phyloP scores from a whole-genome alignment of 2,113 vertebrate species.

The Phrynosoma blainvillii region DNA sequence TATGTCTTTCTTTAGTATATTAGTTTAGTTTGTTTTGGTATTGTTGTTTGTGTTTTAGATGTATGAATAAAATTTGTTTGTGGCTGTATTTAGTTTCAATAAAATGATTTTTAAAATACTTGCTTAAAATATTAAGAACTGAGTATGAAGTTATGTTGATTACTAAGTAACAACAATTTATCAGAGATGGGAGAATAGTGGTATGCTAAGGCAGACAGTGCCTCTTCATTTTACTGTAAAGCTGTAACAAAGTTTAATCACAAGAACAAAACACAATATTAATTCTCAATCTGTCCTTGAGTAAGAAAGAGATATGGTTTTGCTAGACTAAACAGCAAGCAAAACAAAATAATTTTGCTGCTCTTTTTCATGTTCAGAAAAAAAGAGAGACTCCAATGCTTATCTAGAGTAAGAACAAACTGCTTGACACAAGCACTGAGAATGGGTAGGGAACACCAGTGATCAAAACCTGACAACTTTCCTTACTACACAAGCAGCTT shows the following conservation, averaged over 20 bases:
- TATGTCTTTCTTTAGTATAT: too few relatives aligned
- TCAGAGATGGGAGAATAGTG: neutral
- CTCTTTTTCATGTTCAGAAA: neutral
- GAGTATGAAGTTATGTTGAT: neutral
- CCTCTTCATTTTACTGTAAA: neutral
- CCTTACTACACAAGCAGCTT: neutral
- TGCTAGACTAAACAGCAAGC: neutral
- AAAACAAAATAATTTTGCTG: neutral
- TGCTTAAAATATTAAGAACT: neutral
- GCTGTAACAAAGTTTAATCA: neutral
- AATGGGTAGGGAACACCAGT: neutral
- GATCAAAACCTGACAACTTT: neutral
- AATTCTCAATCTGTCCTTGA: slow-evolving; percentile 1
- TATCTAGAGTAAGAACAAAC: neutral
- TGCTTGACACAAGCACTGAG: neutral
- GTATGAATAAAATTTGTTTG: too few relatives aligned
- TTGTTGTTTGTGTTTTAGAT: too few relatives aligned
- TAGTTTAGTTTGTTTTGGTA: too few relatives aligned
- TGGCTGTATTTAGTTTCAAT: too few relatives aligned
- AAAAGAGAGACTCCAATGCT: neutral
- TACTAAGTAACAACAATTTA: neutral
- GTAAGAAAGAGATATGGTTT: neutral
- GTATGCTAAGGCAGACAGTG: neutral
- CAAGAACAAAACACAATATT: neutral
- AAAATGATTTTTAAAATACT: too few relatives aligned